Percentiles rank a stretch among this genome's conserved stretches.
phyloP scores from a whole-genome alignment of 2,888 invertebrate genomes.

The Erannis defoliaria region DNA sequence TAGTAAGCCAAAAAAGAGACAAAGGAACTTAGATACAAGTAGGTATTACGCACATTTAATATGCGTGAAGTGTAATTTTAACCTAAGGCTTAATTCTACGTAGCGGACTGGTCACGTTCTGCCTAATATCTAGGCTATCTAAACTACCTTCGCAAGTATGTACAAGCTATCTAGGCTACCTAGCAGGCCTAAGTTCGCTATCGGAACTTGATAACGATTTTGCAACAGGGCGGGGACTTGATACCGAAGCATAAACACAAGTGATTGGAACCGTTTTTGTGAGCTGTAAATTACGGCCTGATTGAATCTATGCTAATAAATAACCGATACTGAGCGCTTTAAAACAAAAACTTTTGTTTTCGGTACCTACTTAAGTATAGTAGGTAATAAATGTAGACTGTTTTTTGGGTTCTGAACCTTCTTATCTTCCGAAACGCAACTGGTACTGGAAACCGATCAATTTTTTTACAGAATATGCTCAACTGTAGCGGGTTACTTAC shows the following conservation, averaged over 20 bases:
- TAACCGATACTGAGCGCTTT: neutral
- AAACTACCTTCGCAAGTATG: slow-evolving; percentile 20
- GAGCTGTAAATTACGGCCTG: neutral
- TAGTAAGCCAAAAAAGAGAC: no score
- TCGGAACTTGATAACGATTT: slow-evolving; percentile 37
- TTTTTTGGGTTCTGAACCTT: no score
- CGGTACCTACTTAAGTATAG: no score
- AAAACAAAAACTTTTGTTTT: no score
- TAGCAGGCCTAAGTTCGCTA: slow-evolving; percentile 26
- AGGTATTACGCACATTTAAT: no score
- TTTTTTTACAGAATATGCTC: no score
- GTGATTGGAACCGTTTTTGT: slow-evolving; percentile 17
- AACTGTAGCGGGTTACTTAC: no score
- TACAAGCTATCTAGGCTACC: slow-evolving; percentile 14
- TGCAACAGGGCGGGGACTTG: slow-evolving; percentile 39
- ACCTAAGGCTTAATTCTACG: neutral
- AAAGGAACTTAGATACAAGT: no score
- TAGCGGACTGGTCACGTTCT: slow-evolving; percentile 38
- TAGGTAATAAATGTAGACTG: no score
- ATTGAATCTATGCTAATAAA: slow-evolving; percentile 5
- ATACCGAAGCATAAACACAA: slow-evolving; percentile 20
- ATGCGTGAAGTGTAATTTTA: no score
- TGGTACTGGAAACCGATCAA: no score
- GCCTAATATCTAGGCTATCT: slow-evolving; percentile 25
- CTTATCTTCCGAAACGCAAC: no score